These are phyloP conservation scores for Drosophila kuntzei DNA, from an alignment of 2,888 invertebrate species.

Conservation along the genomic window DNA sequence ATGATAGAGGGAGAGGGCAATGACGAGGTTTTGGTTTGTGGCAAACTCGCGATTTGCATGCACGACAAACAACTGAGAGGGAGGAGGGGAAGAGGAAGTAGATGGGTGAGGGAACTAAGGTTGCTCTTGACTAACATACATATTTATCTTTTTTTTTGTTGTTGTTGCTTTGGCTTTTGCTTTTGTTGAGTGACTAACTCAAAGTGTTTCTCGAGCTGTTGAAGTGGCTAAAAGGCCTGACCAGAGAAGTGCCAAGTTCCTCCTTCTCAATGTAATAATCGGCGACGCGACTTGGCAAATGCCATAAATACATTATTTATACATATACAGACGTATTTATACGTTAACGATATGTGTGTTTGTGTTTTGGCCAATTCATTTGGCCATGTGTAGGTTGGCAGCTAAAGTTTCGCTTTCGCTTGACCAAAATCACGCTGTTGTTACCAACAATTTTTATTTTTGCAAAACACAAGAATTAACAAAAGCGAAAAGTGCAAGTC, in stretches of 20 bases:
- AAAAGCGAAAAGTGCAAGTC: conserved; percentile 50
- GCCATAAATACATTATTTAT: conserved; percentile 21
- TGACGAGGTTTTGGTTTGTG: conserved; percentile 13
- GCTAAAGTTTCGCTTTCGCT: conserved; percentile 59
- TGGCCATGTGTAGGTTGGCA: conserved; percentile 38
- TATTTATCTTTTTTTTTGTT: too few relatives aligned
- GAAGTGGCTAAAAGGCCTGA: conserved; percentile 39
- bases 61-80: conserved; percentile 18
- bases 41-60: conserved; percentile 50
- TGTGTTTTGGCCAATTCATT: conserved; percentile 44
- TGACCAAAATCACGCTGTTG: conserved; percentile 54
- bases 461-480: conserved; percentile 43
- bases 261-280: conserved; percentile 21
- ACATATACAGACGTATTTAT: conserved; percentile 6
- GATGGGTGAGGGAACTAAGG: background rate
- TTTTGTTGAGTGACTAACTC: conserved; percentile 48
- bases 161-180: conserved; percentile 3
- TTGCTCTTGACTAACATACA: conserved; percentile 8
- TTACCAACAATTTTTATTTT: conserved; percentile 25
- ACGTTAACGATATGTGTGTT: conserved; percentile 1
- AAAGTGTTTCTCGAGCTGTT: conserved; percentile 57
- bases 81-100: background rate
- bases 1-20: background rate
- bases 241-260: conserved; percentile 35
- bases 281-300: conserved; percentile 14